Percentiles rank a stretch among this genome's conserved stretches.
These are phyloP conservation scores for Thalassaphorura encarpata DNA, from an alignment of 1,140 invertebrate species.

Conservation along the genomic window DNA sequence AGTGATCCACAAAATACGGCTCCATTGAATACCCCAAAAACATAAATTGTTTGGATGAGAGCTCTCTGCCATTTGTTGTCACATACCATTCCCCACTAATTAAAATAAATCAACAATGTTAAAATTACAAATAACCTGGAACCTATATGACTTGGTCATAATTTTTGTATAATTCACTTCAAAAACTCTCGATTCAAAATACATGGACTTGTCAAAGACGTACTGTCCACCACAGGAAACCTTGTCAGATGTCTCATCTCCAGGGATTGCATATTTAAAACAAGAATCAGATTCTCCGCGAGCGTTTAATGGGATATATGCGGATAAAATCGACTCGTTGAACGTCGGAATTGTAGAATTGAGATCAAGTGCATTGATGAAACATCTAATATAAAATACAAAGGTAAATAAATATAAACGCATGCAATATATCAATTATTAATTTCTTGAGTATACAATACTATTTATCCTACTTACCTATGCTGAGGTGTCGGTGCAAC, in stretches of 20 bases:
- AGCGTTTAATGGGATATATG: slow-evolving; percentile 11
- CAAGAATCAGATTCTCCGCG: slow-evolving; percentile 13
- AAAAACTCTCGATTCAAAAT: slow-evolving; percentile 17
- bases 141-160: neutral
- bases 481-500: slow-evolving; percentile 66
- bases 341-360: neutral
- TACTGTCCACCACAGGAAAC: slow-evolving; percentile 10
- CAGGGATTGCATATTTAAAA: slow-evolving; percentile 1
- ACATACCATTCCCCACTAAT: slow-evolving; percentile 11
- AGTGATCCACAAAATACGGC: slow-evolving; percentile 1
- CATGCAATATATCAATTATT: too few relatives aligned
- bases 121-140: too few relatives aligned
- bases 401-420: neutral
- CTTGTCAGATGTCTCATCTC: too few relatives aligned
- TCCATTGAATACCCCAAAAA: slow-evolving; percentile 11
- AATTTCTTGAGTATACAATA: too few relatives aligned
- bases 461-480: too few relatives aligned
- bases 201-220: slow-evolving; percentile 17
- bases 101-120: too few relatives aligned
- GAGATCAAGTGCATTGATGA: slow-evolving; percentile 11
- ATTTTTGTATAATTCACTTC: slow-evolving; percentile 7
- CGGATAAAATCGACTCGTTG: slow-evolving; percentile 2
- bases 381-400: slow-evolving; percentile 7
- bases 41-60: slow-evolving; percentile 8
- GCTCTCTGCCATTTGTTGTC: slow-evolving; percentile 8